phyloP scores from a whole-genome alignment of 2,888 invertebrate species.

The Nipponacmea schrenckii region DNA sequence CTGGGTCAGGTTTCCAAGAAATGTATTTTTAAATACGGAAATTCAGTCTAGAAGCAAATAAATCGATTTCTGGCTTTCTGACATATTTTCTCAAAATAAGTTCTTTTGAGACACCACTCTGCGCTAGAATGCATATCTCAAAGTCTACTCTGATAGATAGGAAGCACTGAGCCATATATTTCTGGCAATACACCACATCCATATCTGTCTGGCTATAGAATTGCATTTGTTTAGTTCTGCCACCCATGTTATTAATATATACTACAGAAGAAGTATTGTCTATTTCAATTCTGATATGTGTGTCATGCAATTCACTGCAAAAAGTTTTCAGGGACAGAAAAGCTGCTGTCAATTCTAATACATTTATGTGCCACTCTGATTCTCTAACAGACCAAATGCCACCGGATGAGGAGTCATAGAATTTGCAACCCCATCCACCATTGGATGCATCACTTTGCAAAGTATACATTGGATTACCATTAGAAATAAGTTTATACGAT shows the following conservation, averaged over 20 bases:
- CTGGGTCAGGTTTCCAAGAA: neutral
- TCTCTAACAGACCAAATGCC: slow-evolving; percentile 13
- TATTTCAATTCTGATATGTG: slow-evolving; percentile 11
- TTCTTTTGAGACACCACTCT: neutral
- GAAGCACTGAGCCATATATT: slow-evolving; percentile 6
- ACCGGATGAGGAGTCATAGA: neutral
- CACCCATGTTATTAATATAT: slow-evolving; percentile 13
- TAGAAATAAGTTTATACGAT: neutral
- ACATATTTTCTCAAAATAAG: neutral
- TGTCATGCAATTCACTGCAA: neutral
- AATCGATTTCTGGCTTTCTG: neutral
- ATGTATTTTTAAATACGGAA: neutral
- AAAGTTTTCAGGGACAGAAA: slow-evolving; percentile 9
- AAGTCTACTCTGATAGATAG: neutral
- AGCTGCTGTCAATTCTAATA: slow-evolving; percentile 4
- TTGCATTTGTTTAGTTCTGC: slow-evolving; percentile 8
- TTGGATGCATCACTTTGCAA: neutral
- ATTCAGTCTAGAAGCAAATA: neutral
- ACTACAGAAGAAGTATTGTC: slow-evolving; percentile 13
- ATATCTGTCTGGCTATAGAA: slow-evolving; percentile 13
- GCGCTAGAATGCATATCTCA: neutral
- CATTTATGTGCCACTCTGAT: slow-evolving; percentile 10
- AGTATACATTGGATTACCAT: neutral
- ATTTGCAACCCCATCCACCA: neutral
- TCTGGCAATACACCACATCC: slow-evolving; percentile 14